Conservation (phyloP, 2,113 vertebrate genomes). For the Candoia aspera region DNA sequence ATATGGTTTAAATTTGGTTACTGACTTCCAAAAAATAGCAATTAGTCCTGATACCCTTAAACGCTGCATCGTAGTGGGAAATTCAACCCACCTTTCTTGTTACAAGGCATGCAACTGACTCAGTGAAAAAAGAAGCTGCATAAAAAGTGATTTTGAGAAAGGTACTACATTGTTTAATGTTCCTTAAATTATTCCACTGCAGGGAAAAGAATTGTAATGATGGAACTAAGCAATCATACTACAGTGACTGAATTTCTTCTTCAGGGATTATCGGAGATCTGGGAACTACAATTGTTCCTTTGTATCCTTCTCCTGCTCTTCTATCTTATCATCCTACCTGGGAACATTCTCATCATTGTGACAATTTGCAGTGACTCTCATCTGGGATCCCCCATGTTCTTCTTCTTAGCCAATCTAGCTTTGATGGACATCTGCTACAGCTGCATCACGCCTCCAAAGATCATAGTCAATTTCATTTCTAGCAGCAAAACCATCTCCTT, state of each 20-base stretch:
- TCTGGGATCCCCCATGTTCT: constrained; percentile 67
- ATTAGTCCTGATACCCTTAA: not conserved
- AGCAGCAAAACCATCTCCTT: constrained; percentile 55
- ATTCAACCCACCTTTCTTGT: not conserved
- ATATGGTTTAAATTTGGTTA: not conserved
- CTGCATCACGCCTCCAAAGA: constrained; percentile 63
- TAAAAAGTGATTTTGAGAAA: not conserved
- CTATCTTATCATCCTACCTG: constrained; percentile 52
- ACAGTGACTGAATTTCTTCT: constrained; percentile 43
- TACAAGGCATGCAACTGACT: not conserved
- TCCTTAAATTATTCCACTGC: not conserved
- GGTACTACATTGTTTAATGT: not conserved
- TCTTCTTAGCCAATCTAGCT: constrained; percentile 63
- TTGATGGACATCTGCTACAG: constrained; percentile 62
- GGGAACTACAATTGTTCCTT: constrained; percentile 52
- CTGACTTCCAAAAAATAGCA: not conserved
- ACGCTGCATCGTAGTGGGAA: not conserved
- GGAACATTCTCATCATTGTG: constrained; percentile 61
- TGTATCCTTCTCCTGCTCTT: constrained; percentile 52
- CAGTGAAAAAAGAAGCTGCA: not conserved
- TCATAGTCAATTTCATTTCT: constrained; percentile 54
- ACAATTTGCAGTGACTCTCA: constrained; percentile 35
- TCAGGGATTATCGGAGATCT: constrained; percentile 40
- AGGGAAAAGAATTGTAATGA: not conserved
- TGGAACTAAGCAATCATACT: not conserved